Evolutionary conservation across 2,113 vertebrate genomes (phyloP).

Genomic region (Python bivittatus): DNA sequence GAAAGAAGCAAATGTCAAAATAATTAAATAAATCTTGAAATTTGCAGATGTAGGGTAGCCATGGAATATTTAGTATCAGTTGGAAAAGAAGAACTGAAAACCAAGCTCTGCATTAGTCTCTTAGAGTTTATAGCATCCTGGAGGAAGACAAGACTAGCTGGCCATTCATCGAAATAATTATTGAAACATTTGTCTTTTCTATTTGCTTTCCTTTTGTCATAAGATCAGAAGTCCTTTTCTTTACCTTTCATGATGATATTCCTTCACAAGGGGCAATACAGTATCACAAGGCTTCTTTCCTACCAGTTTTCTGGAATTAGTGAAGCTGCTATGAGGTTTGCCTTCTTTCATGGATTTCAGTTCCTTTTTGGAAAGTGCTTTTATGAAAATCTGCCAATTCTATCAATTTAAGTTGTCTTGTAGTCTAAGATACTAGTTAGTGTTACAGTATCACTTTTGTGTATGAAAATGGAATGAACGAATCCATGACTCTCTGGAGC

Average conservation of each 20-base stretch:
- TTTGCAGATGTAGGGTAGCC: not conserved
- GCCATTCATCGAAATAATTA: slow-evolving; percentile 61
- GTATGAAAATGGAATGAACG: not conserved
- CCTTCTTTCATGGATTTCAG: not conserved
- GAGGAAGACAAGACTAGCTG: not conserved
- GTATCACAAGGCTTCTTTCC: not conserved
- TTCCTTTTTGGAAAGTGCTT: not conserved
- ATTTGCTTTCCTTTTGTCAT: slow-evolving; percentile 62
- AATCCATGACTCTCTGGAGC: not conserved
- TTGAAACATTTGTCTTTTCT: slow-evolving; percentile 68
- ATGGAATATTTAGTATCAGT: not conserved
- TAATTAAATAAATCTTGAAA: not conserved
- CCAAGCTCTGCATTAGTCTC: not conserved
- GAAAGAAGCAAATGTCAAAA: not conserved
- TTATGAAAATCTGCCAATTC: not conserved
- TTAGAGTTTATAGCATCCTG: not conserved
- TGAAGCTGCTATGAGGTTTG: not conserved
- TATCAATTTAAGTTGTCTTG: not conserved
- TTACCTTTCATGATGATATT: slow-evolving; percentile 15
- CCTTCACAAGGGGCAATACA: not conserved
- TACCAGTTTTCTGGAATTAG: not conserved
- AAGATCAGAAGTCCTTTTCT: slow-evolving; percentile 43
- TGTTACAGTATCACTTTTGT: not conserved
- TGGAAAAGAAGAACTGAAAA: not conserved
- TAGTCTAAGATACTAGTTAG: not conserved